These are phyloP conservation scores for Zaprionus lachaisei DNA, from an alignment of 1,140 invertebrate genomes.

Conservation along the genomic window DNA sequence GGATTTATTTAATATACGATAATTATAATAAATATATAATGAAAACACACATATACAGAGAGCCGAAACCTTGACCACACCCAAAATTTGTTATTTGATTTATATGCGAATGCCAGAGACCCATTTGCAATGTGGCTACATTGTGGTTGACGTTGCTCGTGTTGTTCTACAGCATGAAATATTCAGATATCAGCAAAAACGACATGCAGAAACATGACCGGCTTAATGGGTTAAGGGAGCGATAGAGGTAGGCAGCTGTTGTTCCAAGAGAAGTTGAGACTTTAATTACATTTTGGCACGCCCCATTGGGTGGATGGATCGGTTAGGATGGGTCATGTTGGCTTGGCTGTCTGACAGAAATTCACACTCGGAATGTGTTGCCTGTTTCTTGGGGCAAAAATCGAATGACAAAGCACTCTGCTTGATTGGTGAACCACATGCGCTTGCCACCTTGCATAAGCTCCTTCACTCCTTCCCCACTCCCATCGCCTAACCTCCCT, in stretches of 20 bases:
- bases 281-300: conserved; percentile 67
- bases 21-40: conserved; percentile 27
- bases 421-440: conserved; percentile 38
- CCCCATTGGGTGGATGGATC: neutral
- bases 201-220: neutral
- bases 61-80: conserved; percentile 33
- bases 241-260: neutral
- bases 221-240: neutral
- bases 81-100: conserved; percentile 44
- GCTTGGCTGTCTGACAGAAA: neutral
- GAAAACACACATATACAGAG: neutral
- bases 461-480: neutral
- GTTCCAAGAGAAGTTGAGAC: conserved; percentile 11
- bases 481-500: too few relatives aligned
- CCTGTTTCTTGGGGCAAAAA: conserved; percentile 21
- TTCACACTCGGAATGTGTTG: conserved; percentile 30
- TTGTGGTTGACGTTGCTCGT: conserved; percentile 5
- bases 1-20: conserved; percentile 11
- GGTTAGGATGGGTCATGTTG: neutral
- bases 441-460: neutral
- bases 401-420: conserved; percentile 44
- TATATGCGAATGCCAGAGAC: conserved; percentile 43
- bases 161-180: conserved; percentile 52
- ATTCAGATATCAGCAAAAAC: conserved; percentile 50
- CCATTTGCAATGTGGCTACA: conserved; percentile 34